Evolutionary conservation across 2,113 vertebrate genomes (phyloP).

Genomic region (Rhabdornis inornatus): DNA sequence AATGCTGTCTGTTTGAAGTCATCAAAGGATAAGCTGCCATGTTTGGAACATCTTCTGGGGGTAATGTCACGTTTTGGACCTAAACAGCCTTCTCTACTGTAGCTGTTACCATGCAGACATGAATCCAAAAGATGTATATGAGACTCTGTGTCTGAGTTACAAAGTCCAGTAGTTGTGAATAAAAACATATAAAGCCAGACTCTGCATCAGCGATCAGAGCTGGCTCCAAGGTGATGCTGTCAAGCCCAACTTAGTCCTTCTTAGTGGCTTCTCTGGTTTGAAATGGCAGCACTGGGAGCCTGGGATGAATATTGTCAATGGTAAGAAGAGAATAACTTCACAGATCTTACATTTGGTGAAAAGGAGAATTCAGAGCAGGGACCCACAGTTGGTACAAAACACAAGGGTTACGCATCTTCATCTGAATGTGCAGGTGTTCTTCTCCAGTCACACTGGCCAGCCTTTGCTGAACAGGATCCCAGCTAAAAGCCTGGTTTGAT

Average conservation of each 20-base stretch:
- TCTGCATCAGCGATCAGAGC: background rate
- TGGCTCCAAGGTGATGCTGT: background rate
- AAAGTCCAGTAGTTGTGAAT: background rate
- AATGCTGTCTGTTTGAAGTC: background rate
- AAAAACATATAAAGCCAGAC: background rate
- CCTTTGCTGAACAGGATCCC: background rate
- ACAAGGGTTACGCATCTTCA: background rate
- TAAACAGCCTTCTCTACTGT: background rate
- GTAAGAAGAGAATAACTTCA: conserved; percentile 30
- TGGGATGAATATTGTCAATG: background rate
- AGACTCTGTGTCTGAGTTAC: background rate
- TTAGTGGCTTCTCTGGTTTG: background rate
- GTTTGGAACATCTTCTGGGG: background rate
- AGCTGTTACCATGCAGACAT: background rate
- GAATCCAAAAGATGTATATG: background rate
- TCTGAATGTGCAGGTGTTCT: background rate
- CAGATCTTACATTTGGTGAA: conserved; percentile 43
- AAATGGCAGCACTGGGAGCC: background rate
- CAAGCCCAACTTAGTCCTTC: background rate
- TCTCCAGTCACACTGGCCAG: background rate
- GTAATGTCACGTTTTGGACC: background rate
- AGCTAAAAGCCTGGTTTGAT: background rate
- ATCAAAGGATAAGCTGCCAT: background rate
- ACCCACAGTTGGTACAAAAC: background rate
- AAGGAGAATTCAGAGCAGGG: conserved; percentile 38